Evolutionary conservation across 2,113 vertebrate genomes (phyloP).

Genomic region (Sebastes schlegelii): DNA sequence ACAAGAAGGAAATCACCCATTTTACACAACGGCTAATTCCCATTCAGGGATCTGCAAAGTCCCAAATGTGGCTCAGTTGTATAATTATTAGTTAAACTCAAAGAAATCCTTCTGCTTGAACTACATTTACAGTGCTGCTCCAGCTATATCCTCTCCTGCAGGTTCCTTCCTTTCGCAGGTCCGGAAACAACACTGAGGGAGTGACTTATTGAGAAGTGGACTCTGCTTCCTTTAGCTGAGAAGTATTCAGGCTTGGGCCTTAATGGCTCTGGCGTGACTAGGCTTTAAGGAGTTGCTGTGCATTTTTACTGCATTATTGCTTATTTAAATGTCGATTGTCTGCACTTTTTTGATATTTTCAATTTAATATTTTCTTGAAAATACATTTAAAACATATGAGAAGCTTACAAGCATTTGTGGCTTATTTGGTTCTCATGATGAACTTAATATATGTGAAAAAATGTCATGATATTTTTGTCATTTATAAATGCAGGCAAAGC

Average conservation of each 20-base stretch:
- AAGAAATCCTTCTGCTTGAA: not conserved
- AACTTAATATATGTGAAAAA: not conserved
- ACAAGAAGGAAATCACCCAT: not conserved
- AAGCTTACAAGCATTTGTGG: not conserved
- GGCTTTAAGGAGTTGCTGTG: not conserved
- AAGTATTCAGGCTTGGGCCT: slow-evolving; percentile 25
- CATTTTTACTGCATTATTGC: not conserved
- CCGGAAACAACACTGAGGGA: slow-evolving; percentile 19
- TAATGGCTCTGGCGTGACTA: not conserved
- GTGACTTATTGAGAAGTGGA: slow-evolving; percentile 2
- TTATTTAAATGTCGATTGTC: too few species aligned
- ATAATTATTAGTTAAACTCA: not conserved
- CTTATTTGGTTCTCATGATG: not conserved
- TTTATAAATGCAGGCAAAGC: too few species aligned
- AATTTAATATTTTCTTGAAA: not conserved
- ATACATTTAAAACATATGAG: not conserved
- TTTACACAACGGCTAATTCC: not conserved
- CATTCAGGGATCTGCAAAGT: not conserved
- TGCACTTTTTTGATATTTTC: not conserved
- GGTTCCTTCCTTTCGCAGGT: slow-evolving; percentile 3
- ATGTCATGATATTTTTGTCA: not conserved
- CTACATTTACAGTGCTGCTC: not conserved
- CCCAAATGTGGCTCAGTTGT: not conserved
- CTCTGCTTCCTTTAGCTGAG: slow-evolving; percentile 32
- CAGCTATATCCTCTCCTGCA: not conserved